Percentiles rank a stretch among this genome's conserved stretches.
phyloP scores from a whole-genome alignment of 2,888 invertebrate species.

The Microplitis manilae region DNA sequence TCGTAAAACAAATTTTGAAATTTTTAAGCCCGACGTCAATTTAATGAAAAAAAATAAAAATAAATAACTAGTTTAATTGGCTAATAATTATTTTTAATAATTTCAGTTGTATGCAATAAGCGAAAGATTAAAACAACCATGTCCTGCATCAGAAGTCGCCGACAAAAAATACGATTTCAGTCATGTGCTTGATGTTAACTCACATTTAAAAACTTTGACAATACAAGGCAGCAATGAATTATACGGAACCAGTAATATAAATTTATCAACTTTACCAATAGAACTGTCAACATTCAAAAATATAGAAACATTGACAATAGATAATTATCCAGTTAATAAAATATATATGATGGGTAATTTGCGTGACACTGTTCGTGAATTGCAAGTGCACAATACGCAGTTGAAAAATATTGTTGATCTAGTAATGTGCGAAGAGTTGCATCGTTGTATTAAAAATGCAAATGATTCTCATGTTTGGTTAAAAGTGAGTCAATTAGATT shows the following conservation, averaged over 20 bases:
- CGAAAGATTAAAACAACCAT: slow-evolving; percentile 87
- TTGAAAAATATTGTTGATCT: slow-evolving; percentile 83
- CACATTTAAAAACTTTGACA: slow-evolving; percentile 80
- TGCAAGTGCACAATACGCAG: slow-evolving; percentile 80
- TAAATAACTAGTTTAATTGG: too few species aligned
- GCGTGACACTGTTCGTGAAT: slow-evolving; percentile 77
- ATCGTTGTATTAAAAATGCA: slow-evolving; percentile 76
- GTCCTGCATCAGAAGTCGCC: slow-evolving; percentile 84
- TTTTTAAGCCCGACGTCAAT: too few species aligned
- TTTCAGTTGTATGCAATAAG: slow-evolving; percentile 91
- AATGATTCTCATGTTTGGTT: slow-evolving; percentile 78
- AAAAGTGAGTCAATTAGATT: slow-evolving; percentile 80
- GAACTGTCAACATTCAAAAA: slow-evolving; percentile 89
- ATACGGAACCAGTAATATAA: slow-evolving; percentile 87
- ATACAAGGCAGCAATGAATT: slow-evolving; percentile 79
- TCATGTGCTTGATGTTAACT: slow-evolving; percentile 90
- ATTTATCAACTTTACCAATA: slow-evolving; percentile 84
- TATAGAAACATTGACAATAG: slow-evolving; percentile 80
- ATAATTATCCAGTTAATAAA: slow-evolving; percentile 79
- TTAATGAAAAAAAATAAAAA: too few species aligned
- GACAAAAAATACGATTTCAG: slow-evolving; percentile 91
- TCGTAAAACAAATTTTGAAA: too few species aligned
- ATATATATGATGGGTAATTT: slow-evolving; percentile 76
- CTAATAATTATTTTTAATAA: too few species aligned
- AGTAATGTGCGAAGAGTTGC: slow-evolving; percentile 87